Evolutionary conservation across 2,888 invertebrate genomes (phyloP), one percentile per base, ranked within the genome.

Genomic region (Lithosia quadra): DNA sequence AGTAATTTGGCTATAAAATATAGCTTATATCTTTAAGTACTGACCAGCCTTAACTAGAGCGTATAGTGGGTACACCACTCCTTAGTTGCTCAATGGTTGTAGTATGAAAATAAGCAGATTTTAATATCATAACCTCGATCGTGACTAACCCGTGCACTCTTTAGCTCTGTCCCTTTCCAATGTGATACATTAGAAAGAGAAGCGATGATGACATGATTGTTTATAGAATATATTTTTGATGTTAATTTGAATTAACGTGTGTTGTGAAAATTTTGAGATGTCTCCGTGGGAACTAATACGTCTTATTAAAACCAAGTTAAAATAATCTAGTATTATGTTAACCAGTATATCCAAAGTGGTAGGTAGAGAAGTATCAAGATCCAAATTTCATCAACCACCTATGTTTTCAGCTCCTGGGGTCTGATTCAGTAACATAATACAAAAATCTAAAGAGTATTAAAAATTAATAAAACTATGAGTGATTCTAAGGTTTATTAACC

Each of bases 111-210:
- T 86, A 86, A 85, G 87, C 88, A 88, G 84, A 91, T 91, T 91
- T 91, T 91, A 91, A 91, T 90, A 92, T 89, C 88, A 89, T 88
- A 90, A 89, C 86, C 87, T 76, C 81, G 78, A 74, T 88, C 92
- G 91, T 92, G 92, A 91, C 91, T 89, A 64, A 67, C 73, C 75
- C 76, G 75, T 74, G 74, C 78, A 80, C 76, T 76, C 78, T 70
- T 76, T 76, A 66, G 28, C 69, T 73, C 63, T 68, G 69, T 72
- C 78, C 66, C 73, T 77, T 71, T 81, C 79, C 74, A 61, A 62
- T 64, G 57, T 68, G 72, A 63, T 56, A 13, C 0, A 13, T 3
- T 9, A 53, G 67, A 77, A 57, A 63, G 53, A 59, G 79, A 73
- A 21, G n/a, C 24, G 9, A 43, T 36, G 49, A 33, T 18, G 3